Base-by-base conservation (phyloP, 2,888 invertebrate species). In the Pachliopta kotzebuea region DNA sequence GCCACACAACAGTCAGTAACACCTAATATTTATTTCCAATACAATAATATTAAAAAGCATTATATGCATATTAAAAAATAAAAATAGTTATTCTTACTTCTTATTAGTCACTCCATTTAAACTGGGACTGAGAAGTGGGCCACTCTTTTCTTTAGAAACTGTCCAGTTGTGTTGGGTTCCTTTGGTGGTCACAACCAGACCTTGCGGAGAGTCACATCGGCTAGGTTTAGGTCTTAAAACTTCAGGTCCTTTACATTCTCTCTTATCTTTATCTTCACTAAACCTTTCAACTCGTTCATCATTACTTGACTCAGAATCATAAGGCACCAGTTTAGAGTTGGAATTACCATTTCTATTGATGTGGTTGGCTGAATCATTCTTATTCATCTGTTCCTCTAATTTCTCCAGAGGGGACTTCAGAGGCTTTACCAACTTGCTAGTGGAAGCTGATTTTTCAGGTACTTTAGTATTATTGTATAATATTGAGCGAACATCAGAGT, bases 251-350 rank as follows among this genome's bases (percentile, higher is more conserved):
- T 66, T 60, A 11, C 64, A 67, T 20, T 72, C 74, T 66, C 67
- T 72, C 70, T 68, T 74, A 18, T 67, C 53, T 65, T 74, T 72
- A 18, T 76, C 76, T 4, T 75, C 75, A 24, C 37, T 63, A 9
- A 65, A 58, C 66, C 74, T 71, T 2, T 76, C 80, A 21, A 57
- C 69, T 0, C 84, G 80, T 74, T 90, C 90, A 66, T 92, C 92
- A 4, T 90, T 84, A 68, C 92, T 93, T 0, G 93, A 93, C 74
- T 93, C 93, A 0, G 92, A 92, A 73, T 93, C 94, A 72, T 94
- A 94, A 24, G 94, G 94, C 64, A 94, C 94, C 62, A 94, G 83
- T 69, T 84, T 83, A 17, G 88, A 85, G 45, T 78, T 76, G 23
- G 77, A 70, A 68, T 74, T 75, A 3, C 84, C 84, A 68, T 87